Evolutionary conservation across 2,113 vertebrate genomes (phyloP).

Genomic region (Macrotis lagotis): DNA sequence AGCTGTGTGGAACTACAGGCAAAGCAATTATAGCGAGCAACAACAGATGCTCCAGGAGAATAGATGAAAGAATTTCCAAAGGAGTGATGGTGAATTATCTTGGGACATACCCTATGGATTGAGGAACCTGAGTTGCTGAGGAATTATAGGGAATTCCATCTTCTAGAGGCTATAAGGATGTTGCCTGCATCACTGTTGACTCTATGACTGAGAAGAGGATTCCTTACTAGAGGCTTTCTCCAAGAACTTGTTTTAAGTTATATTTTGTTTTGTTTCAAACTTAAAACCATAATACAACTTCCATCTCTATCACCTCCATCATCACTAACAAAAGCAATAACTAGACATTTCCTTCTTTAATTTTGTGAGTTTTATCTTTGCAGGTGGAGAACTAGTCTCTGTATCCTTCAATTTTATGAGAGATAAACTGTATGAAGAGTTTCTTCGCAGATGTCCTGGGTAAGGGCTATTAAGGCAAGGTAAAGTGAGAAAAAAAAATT

Average conservation of each 20-base stretch:
- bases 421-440: neutral
- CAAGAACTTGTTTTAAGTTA: neutral
- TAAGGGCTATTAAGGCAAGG: neutral
- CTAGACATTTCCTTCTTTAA: neutral
- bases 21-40: neutral
- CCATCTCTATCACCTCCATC: neutral
- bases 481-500: neutral
- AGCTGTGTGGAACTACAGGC: neutral
- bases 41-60: neutral
- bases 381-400: neutral
- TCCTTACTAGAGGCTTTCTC: neutral
- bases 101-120: neutral
- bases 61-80: neutral
- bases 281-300: neutral
- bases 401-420: neutral
- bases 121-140: neutral
- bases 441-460: neutral
- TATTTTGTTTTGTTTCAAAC: neutral
- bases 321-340: neutral
- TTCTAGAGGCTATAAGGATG: neutral
- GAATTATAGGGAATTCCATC: neutral
- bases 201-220: neutral
- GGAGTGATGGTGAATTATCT: neutral
- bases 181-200: neutral
- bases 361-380: neutral